Evolutionary conservation across 2,113 vertebrate species (phyloP).

Genomic region (Entomyzon cyanotis): DNA sequence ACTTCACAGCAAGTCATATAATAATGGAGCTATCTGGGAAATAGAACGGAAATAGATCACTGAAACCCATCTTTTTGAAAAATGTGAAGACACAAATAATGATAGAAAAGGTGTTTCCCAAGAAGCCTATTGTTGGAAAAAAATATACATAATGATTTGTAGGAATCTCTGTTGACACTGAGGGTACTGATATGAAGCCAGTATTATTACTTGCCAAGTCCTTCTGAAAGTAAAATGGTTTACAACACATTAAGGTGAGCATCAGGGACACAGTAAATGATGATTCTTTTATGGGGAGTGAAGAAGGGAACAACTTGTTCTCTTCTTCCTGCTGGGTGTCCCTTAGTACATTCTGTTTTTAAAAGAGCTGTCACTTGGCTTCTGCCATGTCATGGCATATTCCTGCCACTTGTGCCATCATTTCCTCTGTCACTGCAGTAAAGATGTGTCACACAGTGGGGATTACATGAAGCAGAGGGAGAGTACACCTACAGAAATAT

Average conservation of each 20-base stretch:
- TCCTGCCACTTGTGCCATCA: not conserved
- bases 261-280: not conserved
- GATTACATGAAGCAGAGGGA: not conserved
- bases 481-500: not conserved
- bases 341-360: not conserved
- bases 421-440: not conserved
- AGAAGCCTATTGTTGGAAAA: not conserved
- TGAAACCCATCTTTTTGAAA: not conserved
- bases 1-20: not conserved
- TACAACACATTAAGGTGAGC: not conserved
- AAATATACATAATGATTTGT: not conserved
- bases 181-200: not conserved
- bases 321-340: not conserved
- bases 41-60: not conserved
- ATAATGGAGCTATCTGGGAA: not conserved
- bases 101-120: not conserved
- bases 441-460: not conserved
- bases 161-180: not conserved
- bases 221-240: not conserved
- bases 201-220: not conserved
- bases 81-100: not conserved
- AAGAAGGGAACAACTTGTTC: not conserved
- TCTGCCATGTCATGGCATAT: not conserved
- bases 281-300: not conserved
- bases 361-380: not conserved